A percentile compares a stretch with the other conserved stretches of the same genome.
Conservation (phyloP, 2,113 vertebrate species). For the Psettodes erumei region DNA sequence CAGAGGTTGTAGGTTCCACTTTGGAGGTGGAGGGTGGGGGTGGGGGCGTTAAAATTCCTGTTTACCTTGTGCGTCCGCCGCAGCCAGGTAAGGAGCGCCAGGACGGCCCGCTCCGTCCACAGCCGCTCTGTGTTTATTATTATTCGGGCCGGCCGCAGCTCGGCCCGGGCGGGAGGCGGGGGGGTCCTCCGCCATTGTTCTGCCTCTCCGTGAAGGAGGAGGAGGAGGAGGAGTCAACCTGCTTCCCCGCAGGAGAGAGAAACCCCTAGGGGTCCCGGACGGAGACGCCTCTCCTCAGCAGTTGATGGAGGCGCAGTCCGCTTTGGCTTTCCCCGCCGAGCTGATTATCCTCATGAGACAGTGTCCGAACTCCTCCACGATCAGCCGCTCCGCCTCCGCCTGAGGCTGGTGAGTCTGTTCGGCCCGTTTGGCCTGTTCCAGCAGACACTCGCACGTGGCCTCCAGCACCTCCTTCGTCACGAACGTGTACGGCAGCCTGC, state of each 20-base stretch:
- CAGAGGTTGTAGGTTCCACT: no score
- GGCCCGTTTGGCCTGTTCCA: slow-evolving; percentile 92
- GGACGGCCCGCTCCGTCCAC: no score
- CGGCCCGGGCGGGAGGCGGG: slow-evolving; percentile 2
- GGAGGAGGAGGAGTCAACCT: no score
- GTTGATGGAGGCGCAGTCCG: slow-evolving; percentile 92
- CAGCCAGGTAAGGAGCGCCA: slow-evolving; percentile 22
- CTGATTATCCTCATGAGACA: slow-evolving; percentile 97
- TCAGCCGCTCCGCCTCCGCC: slow-evolving; percentile 90
- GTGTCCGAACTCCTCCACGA: slow-evolving; percentile 98
- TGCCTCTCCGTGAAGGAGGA: slow-evolving; percentile 31
- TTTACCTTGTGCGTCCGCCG: slow-evolving; percentile 17
- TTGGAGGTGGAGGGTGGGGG: background rate
- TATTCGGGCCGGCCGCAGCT: slow-evolving; percentile 44
- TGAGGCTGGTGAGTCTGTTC: slow-evolving; percentile 90
- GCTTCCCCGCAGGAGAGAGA: slow-evolving; percentile 34
- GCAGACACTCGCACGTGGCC: slow-evolving; percentile 94
- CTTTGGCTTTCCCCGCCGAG: slow-evolving; percentile 95
- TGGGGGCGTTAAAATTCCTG: slow-evolving; percentile 11
- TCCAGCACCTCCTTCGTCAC: slow-evolving; percentile 97
- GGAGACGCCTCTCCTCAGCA: slow-evolving; percentile 80
- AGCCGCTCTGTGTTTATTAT: slow-evolving; percentile 17
- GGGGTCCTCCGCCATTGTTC: slow-evolving; percentile 27
- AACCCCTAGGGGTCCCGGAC: slow-evolving; percentile 18
- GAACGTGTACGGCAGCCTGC: slow-evolving; percentile 94